Conservation (phyloP, 2,797 vertebrate genomes). For the Crotalus adamanteus region DNA sequence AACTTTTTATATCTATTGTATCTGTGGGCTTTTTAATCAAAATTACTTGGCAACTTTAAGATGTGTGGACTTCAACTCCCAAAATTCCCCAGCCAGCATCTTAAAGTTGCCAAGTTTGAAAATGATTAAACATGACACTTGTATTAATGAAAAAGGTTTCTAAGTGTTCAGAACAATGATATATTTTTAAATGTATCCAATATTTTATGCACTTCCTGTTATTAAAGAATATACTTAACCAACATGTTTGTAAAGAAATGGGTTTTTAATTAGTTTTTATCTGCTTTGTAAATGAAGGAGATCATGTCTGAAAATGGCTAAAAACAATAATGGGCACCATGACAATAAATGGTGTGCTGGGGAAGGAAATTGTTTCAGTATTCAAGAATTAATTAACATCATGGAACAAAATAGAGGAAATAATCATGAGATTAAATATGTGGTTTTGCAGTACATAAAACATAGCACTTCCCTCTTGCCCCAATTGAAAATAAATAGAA, state of each 20-base stretch:
- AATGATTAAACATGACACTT: not conserved
- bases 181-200: not conserved
- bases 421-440: not conserved
- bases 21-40: not conserved
- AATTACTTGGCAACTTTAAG: not conserved
- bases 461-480: not conserved
- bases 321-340: not conserved
- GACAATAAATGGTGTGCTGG: not conserved
- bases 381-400: not conserved
- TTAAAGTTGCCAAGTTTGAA: not conserved
- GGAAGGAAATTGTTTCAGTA: not conserved
- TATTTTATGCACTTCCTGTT: not conserved
- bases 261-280: not conserved
- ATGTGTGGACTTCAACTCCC: not conserved
- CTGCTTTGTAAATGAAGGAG: not conserved
- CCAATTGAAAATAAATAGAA: not conserved
- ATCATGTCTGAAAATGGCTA: not conserved
- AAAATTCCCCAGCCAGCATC: not conserved
- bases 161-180: not conserved
- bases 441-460: not conserved
- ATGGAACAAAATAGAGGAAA: not conserved
- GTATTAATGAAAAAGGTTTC: not conserved
- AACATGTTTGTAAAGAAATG: not conserved
- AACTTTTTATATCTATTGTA: not conserved
- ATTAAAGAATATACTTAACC: not conserved